These are phyloP conservation scores for Ormyrus nitidulus DNA, from an alignment of 2,888 invertebrate species.

Conservation along the genomic window DNA sequence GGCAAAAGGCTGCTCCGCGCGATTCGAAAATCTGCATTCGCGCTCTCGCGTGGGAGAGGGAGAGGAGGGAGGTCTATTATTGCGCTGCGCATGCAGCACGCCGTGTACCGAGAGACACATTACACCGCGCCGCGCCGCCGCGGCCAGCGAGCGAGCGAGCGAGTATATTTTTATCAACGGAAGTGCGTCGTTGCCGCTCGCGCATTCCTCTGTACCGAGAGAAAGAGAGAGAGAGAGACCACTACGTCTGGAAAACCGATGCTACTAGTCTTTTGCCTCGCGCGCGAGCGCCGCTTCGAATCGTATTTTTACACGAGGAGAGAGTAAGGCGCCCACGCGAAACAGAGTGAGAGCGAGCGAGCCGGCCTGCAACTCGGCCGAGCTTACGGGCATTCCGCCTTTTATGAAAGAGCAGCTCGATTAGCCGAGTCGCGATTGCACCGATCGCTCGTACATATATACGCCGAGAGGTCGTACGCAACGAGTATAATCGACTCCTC, in stretches of 20 bases:
- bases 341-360: neutral
- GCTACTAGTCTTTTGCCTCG: conserved; percentile 21
- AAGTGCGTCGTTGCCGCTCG: conserved; percentile 72
- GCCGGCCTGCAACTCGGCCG: no score
- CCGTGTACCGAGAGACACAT: conserved; percentile 65
- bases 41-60: neutral
- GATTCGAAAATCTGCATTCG: conserved; percentile 25
- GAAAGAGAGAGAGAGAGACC: no score
- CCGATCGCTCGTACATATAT: neutral
- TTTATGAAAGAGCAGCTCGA: neutral
- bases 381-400: no score
- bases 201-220: conserved; percentile 67
- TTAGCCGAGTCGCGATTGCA: conserved; percentile 1
- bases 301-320: conserved; percentile 50
- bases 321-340: neutral
- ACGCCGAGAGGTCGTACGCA: no score
- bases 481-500: no score
- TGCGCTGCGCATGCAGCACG: conserved; percentile 32
- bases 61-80: conserved; percentile 36
- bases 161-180: conserved; percentile 74
- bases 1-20: neutral
- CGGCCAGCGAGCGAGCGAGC: conserved; percentile 9
- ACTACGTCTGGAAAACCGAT: conserved; percentile 64
- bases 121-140: conserved; percentile 59
- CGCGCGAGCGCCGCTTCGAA: neutral